Evolutionary conservation across 2,113 vertebrate genomes (phyloP), one percentile per base, ranked within the genome.

Genomic region (Halichoeres trimaculatus): DNA sequence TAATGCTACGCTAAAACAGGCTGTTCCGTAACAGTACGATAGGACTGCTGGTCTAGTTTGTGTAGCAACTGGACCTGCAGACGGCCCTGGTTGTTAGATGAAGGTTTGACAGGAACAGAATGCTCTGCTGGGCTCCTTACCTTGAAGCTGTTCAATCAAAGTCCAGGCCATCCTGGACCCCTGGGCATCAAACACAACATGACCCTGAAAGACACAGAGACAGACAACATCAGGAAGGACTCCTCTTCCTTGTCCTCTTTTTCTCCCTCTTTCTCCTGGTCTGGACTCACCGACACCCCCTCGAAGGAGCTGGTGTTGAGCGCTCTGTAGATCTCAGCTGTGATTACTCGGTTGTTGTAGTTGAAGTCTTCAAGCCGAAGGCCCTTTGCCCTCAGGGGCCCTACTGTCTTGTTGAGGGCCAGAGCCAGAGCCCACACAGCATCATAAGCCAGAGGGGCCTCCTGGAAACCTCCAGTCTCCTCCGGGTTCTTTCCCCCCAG

Each of bases 151-250:
- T 63, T 98, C 96, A 0, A 98, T 97, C 7, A 97, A 95, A 0
- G 97, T 98, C 97, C 96, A 98, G 14, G 97, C 96, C 96, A 98
- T 98, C 62, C 97, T 93, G 51, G 97, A 97, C 17, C 97, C 97
- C 10, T 97, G 96, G 74, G 96, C 97, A 2, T 98, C 97, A 56
- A 98, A 98, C 53, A 98, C 96, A 10, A 98, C 96, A 13, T 97
- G 97, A 23, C 97, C 97, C 97, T 98, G 86, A 6, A 65, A 67
- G 71, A 72, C 51, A 71, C 57, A 19, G 2, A 5, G n/a, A 55
- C 75, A 45, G 43, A 71, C 40, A 69, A 5, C 19, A n/a, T n/a
- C n/a, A n/a, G n/a, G n/a, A n/a, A n/a, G n/a, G n/a, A n/a, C n/a
- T n/a, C n/a, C n/a, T n/a, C n/a, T n/a, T n/a, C n/a, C n/a, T n/a